Base-by-base conservation (phyloP, 2,113 vertebrate species). In the Hemiprocne comata region DNA sequence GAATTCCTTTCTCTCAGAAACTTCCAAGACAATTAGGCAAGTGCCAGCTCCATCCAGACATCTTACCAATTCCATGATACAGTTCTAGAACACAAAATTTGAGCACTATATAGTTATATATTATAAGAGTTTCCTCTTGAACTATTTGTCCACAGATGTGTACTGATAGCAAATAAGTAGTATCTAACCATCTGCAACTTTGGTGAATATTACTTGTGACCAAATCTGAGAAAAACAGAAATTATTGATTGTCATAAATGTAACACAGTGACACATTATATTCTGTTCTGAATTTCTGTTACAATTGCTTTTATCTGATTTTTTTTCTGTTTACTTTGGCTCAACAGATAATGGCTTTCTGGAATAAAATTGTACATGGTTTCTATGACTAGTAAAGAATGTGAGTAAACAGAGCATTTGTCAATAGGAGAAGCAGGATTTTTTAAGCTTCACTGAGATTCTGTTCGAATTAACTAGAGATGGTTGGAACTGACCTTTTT, bases 201-300 rank as follows among this genome's bases (percentile, higher is more conserved):
- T 69, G 44, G 46, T 91, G 50, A 60, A 62, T 79, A 83, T 71
- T 78, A 42, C 58, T 53, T 87, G 18, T 71, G 24, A 78, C 20
- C 28, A 71, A 13, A 29, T 77, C 42, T 71, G 36, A 31, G 31
- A 89, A 89, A 80, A 81, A 14, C 18, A 93, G 28, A 85, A 85
- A 78, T 42, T 26, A 91, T 29, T 96, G 33, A 72, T 18, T 46
- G 23, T 66, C 84, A 51, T 33, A 94, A 94, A 83, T 87, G 64
- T 34, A 95, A 83, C 60, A 65, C 69, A 73, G 33, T 50, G 65
- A 64, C 31, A 82, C 29, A 79, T 80, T 91, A 88, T 76, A 69
- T 78, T 96, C 65, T 69, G 14, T 85, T 92, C 58, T 94, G 77
- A 90, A 92, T 89, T 74, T 57, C n/a, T 62, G 33, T 70, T 91